Conservation (phyloP, 2,797 vertebrate genomes). For the Neopelma chrysocephalum region DNA sequence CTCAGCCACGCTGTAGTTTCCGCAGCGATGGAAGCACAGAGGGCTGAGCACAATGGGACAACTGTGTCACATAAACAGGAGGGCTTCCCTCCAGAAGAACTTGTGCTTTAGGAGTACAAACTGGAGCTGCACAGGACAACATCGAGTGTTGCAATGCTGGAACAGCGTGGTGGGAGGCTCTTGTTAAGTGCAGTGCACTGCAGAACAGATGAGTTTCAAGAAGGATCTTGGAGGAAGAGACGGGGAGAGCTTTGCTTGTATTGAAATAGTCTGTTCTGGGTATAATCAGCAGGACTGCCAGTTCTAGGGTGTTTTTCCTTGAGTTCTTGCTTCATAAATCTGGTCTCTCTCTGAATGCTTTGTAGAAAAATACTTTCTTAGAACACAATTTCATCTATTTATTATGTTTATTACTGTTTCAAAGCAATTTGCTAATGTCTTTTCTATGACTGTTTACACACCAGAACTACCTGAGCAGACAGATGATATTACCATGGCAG, state of each 20-base stretch:
- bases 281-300: not conserved
- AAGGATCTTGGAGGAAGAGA: not conserved
- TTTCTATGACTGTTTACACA: not conserved
- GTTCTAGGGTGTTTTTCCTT: not conserved
- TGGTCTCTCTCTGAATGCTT: not conserved
- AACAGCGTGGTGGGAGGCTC: not conserved
- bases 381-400: not conserved
- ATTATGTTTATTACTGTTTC: not conserved
- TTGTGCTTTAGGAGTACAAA: not conserved
- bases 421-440: not conserved
- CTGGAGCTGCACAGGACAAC: not conserved
- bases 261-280: not conserved
- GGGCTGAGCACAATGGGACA: not conserved
- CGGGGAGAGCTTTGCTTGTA: not conserved
- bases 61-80: not conserved
- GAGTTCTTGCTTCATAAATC: not conserved
- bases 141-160: not conserved
- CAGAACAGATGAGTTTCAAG: conserved; percentile 26
- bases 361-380: not conserved
- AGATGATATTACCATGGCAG: not conserved
- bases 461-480: not conserved
- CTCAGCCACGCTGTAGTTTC: not conserved
- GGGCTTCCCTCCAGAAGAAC: not conserved
- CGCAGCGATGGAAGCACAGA: not conserved
- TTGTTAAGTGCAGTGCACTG: not conserved